Conservation (phyloP, 2,888 invertebrate species). For the Dasysyrphus albostriatus region DNA sequence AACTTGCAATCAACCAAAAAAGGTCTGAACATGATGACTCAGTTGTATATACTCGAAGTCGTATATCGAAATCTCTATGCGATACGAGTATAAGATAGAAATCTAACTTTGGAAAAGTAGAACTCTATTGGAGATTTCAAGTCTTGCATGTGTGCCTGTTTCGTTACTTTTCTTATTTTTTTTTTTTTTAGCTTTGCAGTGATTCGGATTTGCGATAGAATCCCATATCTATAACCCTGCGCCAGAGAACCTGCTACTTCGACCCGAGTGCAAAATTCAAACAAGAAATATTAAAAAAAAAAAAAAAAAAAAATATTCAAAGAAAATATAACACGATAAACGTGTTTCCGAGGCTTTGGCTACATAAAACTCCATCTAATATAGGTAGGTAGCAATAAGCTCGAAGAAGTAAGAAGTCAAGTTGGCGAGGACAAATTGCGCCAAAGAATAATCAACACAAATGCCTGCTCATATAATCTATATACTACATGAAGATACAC, state of each 20-base stretch:
- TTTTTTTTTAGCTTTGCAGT: background rate
- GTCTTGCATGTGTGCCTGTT: conserved; percentile 36
- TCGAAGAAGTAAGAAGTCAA: conserved; percentile 13
- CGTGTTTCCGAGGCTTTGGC: conserved; percentile 38
- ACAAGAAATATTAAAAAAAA: too few species aligned
- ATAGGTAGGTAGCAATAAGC: background rate
- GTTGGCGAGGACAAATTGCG: conserved; percentile 49
- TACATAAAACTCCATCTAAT: conserved; percentile 15
- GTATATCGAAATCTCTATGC: background rate
- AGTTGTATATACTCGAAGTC: background rate
- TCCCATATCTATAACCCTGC: conserved; percentile 9
- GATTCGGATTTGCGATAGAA: conserved; percentile 30
- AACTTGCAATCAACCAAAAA: conserved; percentile 41
- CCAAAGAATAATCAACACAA: conserved; percentile 39
- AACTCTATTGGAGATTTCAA: conserved; percentile 40
- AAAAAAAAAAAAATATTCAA: background rate
- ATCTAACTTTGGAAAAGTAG: conserved; percentile 37
- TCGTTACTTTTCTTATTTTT: conserved; percentile 18
- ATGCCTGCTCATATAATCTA: conserved; percentile 17
- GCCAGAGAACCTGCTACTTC: conserved; percentile 25
- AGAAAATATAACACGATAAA: conserved; percentile 57
- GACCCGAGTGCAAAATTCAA: conserved; percentile 22
- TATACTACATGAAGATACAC: too few species aligned
- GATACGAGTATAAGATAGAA: conserved; percentile 15
- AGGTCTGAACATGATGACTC: conserved; percentile 51